phyloP scores from a whole-genome alignment of 1,140 invertebrate genomes.

The Drosophila lacertosa region DNA sequence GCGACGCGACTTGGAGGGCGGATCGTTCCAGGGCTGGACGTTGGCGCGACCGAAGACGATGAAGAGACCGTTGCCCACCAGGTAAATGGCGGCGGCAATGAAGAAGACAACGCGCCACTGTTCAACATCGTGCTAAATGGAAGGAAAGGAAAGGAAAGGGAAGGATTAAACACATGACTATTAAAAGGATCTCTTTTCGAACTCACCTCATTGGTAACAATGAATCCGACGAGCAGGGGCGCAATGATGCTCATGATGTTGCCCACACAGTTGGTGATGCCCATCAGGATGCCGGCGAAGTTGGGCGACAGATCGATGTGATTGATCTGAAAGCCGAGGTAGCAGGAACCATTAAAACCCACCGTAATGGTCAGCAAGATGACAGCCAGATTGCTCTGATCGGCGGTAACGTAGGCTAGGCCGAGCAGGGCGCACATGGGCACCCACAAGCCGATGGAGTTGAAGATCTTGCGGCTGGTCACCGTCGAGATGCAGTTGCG shows the following conservation, averaged over 20 bases:
- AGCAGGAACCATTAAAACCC: slow-evolving; percentile 90
- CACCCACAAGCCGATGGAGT: slow-evolving; percentile 87
- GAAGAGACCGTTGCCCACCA: slow-evolving; percentile 89
- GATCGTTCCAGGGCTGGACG: slow-evolving; percentile 89
- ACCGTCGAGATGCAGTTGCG: slow-evolving; percentile 86
- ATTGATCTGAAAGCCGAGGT: slow-evolving; percentile 89
- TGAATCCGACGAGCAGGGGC: slow-evolving; percentile 87
- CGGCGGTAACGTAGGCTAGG: slow-evolving; percentile 86
- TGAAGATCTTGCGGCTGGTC: slow-evolving; percentile 88
- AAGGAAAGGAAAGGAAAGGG: slow-evolving; percentile 12
- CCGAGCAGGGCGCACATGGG: slow-evolving; percentile 87
- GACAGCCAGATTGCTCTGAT: slow-evolving; percentile 85
- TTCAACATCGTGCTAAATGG: slow-evolving; percentile 84
- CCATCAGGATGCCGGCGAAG: slow-evolving; percentile 88
- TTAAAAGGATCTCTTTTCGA: neutral
- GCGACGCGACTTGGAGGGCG: slow-evolving; percentile 61
- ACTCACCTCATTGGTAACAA: slow-evolving; percentile 88
- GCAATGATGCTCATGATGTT: slow-evolving; percentile 90
- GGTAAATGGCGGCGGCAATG: slow-evolving; percentile 88
- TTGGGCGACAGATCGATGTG: slow-evolving; percentile 92
- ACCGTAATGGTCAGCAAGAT: slow-evolving; percentile 88
- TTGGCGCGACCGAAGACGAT: slow-evolving; percentile 87
- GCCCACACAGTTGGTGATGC: slow-evolving; percentile 90
- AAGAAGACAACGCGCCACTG: slow-evolving; percentile 92
- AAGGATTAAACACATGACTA: neutral